Evolutionary conservation across 2,888 invertebrate species (phyloP).

Genomic region (Nysson spinosus): DNA sequence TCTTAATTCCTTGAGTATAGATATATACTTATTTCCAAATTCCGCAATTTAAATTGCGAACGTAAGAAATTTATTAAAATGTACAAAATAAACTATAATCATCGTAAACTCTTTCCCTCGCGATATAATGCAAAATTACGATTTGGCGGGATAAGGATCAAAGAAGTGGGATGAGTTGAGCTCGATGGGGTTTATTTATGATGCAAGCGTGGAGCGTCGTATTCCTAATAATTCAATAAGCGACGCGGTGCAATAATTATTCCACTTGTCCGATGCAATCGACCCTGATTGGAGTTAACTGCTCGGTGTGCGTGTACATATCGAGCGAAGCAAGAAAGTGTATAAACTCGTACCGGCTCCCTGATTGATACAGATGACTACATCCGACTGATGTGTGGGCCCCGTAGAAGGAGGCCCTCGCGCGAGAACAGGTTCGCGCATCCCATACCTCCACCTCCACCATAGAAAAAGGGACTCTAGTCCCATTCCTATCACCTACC

Average conservation of each 20-base stretch:
- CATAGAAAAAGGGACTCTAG: conserved; percentile 32
- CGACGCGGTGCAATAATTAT: conserved; percentile 62
- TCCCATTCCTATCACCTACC: conserved; percentile 10
- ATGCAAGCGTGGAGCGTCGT: conserved; percentile 24
- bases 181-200: conserved; percentile 37
- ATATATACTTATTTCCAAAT: no score
- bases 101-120: conserved; percentile 4
- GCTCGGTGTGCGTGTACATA: conserved; percentile 36
- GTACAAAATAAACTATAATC: no score
- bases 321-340: conserved; percentile 60
- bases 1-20: no score
- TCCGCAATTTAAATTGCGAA: no score
- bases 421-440: conserved; percentile 53
- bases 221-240: conserved; percentile 63
- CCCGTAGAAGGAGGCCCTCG: conserved; percentile 50
- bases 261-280: conserved; percentile 62
- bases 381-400: conserved; percentile 60
- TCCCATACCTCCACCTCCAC: conserved; percentile 17
- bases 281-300: conserved; percentile 65
- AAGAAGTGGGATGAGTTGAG: neutral
- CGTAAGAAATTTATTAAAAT: no score
- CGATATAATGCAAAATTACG: conserved; percentile 3
- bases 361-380: conserved; percentile 72
- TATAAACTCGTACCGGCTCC: conserved; percentile 40
- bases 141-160: neutral